These are phyloP conservation scores for Protobothrops flavoviridis DNA, from an alignment of 2,113 vertebrate genomes.

Conservation along the genomic window DNA sequence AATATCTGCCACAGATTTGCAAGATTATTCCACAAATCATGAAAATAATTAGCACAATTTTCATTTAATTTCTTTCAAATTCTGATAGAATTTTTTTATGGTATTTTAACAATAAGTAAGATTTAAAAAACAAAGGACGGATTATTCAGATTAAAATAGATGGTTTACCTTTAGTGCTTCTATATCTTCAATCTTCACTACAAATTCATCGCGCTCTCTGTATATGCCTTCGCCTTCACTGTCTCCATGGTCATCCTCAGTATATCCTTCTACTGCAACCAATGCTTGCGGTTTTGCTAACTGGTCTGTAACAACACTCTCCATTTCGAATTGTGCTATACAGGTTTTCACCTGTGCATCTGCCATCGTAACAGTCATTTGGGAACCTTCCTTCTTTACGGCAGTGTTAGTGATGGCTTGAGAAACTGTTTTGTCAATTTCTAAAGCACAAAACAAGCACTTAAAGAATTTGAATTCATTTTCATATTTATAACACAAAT, in stretches of 20 bases:
- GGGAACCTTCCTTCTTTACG: conserved; percentile 72
- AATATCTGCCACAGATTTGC: background rate
- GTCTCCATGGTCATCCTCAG: conserved; percentile 90
- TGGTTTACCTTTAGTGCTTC: conserved; percentile 86
- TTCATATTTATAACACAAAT: conserved; percentile 3
- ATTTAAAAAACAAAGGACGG: background rate
- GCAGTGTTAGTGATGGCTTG: conserved; percentile 37
- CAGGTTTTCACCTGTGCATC: conserved; percentile 65
- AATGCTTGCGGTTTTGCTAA: conserved; percentile 76
- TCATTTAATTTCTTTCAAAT: background rate
- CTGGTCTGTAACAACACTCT: conserved; percentile 70
- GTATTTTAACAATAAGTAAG: background rate
- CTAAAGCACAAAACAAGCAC: conserved; percentile 58
- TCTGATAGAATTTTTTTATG: background rate
- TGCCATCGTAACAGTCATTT: conserved; percentile 57
- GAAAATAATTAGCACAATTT: background rate
- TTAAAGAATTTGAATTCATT: conserved; percentile 20
- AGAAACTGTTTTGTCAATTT: conserved; percentile 58
- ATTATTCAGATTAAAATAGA: background rate
- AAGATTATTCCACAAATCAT: background rate
- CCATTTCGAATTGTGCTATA: conserved; percentile 65
- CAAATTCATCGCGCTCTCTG: conserved; percentile 95
- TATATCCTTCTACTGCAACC: conserved; percentile 91
- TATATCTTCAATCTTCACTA: conserved; percentile 96
- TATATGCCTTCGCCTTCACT: conserved; percentile 98